phyloP scores from a whole-genome alignment of 1,140 invertebrate species.

The Charaxes varanes region DNA sequence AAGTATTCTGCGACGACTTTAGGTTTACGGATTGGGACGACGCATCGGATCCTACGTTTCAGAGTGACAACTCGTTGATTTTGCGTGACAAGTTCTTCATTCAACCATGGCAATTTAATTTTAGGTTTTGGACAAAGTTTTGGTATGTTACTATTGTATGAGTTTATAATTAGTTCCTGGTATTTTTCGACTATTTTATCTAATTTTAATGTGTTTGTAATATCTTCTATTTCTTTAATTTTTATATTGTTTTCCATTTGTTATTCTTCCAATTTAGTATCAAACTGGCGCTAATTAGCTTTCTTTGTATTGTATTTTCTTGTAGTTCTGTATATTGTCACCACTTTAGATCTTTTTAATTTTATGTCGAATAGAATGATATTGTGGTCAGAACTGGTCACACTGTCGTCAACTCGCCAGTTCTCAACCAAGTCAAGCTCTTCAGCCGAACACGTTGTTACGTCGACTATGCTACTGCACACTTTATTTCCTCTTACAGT shows the following conservation, averaged over 20 bases:
- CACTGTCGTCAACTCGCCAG: slow-evolving; percentile 2
- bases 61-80: neutral
- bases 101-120: slow-evolving; percentile 1
- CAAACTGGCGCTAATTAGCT: slow-evolving; percentile 9
- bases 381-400: slow-evolving; percentile 13
- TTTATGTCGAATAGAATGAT: slow-evolving; percentile 4
- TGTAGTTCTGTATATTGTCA: slow-evolving; percentile 3
- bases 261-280: slow-evolving; percentile 1
- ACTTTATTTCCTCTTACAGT: slow-evolving; percentile 12
- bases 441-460: slow-evolving; percentile 11
- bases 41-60: slow-evolving; percentile 1
- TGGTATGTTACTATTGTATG: slow-evolving; percentile 8
- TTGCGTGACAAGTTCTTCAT: neutral
- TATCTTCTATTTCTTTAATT: slow-evolving; percentile 1
- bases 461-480: slow-evolving; percentile 15
- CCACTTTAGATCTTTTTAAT: neutral
- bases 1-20: slow-evolving; percentile 13
- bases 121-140: neutral
- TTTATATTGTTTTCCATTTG: slow-evolving; percentile 1
- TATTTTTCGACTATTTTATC: slow-evolving; percentile 2
- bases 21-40: neutral
- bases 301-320: slow-evolving; percentile 14
- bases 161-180: neutral
- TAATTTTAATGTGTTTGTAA: slow-evolving; percentile 4
- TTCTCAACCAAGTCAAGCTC: neutral